Base-by-base conservation (phyloP, 1,140 invertebrate genomes). In the Oryctes rhinoceros region DNA sequence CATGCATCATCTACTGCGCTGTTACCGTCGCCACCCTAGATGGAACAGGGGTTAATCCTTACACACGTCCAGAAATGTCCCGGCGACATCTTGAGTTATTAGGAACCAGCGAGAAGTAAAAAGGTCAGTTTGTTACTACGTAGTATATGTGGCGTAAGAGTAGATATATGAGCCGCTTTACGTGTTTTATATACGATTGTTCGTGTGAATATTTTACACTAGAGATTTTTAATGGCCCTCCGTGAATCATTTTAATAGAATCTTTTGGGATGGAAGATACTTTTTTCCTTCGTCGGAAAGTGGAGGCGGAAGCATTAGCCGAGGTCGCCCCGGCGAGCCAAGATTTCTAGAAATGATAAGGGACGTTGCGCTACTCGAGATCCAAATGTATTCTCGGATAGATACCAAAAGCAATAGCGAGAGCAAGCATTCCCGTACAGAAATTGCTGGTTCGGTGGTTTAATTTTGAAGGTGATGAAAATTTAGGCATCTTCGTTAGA, bases 1-100 rank as follows among this genome's bases (percentile, higher is more conserved):
- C 67, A 74, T 74, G 24, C 67, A 74, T 74, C 67, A 74, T 74
- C 67, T 65, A n/a, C 59, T 59, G 53, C 53, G 15, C 53, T n/a
- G 53, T 44, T 44, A 44, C 53, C 53, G n/a, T 18, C 18, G 53
- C 53, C n/a, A 59, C 13, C 15, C 49, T 30, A 30, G n/a, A 44
- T 7, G 24, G 20, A 37, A 71, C 24, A 74, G 30, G 67, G 67
- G 67, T 74, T 74, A 74, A 74, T 74, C 20, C n/a, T 74, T 74
- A 74, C 67, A 74, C 67, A 35, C 67, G 37, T 74, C 67, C 67
- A 74, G 24, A 74, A 74, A 74, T 74, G 67, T 74, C 67, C 24
- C 15, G 67, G 11, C 30, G 67, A 74, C 67, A 24, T 74, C 67
- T 74, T 74, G 67, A 74, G 67, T 74, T 74, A 74, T 74, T 74